These are phyloP conservation scores for Pelobates fuscus DNA, from an alignment of 2,113 vertebrate genomes.

Conservation along the genomic window DNA sequence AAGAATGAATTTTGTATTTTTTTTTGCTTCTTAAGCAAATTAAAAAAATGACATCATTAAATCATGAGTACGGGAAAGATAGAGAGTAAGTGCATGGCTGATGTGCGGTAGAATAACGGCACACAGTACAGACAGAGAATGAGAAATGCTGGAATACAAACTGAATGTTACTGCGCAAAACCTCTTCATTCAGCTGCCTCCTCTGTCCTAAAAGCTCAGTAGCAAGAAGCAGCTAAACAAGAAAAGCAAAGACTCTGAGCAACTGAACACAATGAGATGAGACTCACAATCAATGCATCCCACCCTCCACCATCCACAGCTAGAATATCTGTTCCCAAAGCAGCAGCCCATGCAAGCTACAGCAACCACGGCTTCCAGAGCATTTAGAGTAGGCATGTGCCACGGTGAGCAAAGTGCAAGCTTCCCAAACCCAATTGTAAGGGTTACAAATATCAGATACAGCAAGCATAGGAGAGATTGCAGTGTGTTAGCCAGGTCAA, in stretches of 20 bases:
- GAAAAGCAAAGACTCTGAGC: constrained; percentile 42
- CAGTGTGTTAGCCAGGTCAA: too few relatives aligned
- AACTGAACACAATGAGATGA: constrained; percentile 26
- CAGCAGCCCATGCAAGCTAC: constrained; percentile 8
- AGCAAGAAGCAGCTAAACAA: constrained; percentile 40
- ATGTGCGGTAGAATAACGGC: constrained; percentile 9
- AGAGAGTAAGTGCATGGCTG: constrained; percentile 2
- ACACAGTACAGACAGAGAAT: neutral
- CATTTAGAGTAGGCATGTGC: too few relatives aligned
- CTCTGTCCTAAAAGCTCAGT: constrained; percentile 40
- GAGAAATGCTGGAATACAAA: constrained; percentile 25
- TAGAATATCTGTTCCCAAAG: constrained; percentile 9
- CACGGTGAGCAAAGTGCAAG: neutral
- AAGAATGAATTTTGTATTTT: neutral
- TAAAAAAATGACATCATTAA: neutral
- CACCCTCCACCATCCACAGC: neutral
- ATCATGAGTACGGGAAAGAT: too few relatives aligned
- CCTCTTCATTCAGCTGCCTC: constrained; percentile 38
- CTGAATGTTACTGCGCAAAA: constrained; percentile 30
- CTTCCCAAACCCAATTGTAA: too few relatives aligned
- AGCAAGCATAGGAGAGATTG: neutral
- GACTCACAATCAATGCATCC: neutral
- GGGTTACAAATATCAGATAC: neutral
- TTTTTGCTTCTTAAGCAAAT: neutral
- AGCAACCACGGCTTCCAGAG: neutral